Percentiles rank a stretch among this genome's conserved stretches.
phyloP scores from a whole-genome alignment of 2,888 invertebrate genomes.

The Steinernema carpocapsae region DNA sequence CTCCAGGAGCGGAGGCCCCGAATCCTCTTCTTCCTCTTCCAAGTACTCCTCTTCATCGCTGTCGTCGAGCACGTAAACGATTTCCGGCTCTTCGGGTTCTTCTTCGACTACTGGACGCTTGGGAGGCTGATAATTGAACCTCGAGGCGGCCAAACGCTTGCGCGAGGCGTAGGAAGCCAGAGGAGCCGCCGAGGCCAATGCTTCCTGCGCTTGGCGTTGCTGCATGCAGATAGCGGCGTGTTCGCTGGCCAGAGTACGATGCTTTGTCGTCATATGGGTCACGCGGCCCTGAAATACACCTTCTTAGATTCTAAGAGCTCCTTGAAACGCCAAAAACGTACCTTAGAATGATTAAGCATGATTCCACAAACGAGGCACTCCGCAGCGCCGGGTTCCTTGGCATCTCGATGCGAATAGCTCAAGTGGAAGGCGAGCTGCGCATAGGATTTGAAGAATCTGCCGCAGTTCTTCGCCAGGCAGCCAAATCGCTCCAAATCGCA shows the following conservation, averaged over 20 bases:
- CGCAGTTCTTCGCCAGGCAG: background rate
- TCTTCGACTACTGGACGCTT: too few relatives aligned
- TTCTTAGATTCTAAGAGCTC: too few relatives aligned
- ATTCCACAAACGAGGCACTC: slow-evolving; percentile 8
- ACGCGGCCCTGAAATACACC: slow-evolving; percentile 11
- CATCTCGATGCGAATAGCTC: slow-evolving; percentile 11
- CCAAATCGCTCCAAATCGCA: slow-evolving; percentile 10
- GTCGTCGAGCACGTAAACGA: too few relatives aligned
- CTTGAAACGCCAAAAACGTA: background rate
- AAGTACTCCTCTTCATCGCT: too few relatives aligned
- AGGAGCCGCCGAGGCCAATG: background rate
- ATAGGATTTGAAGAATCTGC: background rate
- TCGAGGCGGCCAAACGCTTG: too few relatives aligned
- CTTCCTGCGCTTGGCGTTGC: background rate
- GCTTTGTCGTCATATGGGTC: slow-evolving; percentile 2
- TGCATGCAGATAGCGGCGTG: background rate
- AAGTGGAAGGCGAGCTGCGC: slow-evolving; percentile 15
- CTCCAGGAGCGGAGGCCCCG: background rate
- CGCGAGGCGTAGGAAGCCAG: background rate
- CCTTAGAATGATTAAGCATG: background rate
- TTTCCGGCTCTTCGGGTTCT: too few relatives aligned
- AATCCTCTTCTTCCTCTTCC: background rate
- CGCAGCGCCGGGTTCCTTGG: background rate
- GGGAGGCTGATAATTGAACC: too few relatives aligned
- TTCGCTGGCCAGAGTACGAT: background rate